Conservation (phyloP, 2,797 vertebrate genomes). For the Tapirus indicus region DNA sequence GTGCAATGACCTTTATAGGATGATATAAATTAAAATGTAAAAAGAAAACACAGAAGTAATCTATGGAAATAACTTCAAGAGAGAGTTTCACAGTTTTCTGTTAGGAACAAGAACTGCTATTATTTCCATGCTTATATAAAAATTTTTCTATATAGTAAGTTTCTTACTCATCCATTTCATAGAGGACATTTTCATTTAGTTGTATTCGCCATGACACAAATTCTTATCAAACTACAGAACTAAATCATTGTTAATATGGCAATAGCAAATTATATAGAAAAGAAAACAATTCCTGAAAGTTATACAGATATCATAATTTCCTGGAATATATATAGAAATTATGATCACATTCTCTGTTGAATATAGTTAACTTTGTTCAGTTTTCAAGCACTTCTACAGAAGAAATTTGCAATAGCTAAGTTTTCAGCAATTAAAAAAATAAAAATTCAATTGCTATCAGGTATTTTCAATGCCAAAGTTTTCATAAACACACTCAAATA, state of each 20-base stretch:
- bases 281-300: not conserved
- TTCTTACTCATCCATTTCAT: not conserved
- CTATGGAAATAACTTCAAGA: not conserved
- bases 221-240: not conserved
- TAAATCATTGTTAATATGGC: not conserved
- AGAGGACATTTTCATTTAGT: not conserved
- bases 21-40: not conserved
- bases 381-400: not conserved
- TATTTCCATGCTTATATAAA: not conserved
- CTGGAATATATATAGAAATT: not conserved
- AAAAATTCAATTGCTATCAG: not conserved
- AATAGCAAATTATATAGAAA: not conserved
- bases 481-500: conserved; percentile 21
- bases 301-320: not conserved
- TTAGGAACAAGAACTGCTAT: not conserved
- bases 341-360: not conserved
- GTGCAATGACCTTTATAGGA: not conserved
- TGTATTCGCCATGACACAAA: not conserved
- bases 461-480: not conserved
- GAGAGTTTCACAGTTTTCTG: not conserved
- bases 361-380: not conserved
- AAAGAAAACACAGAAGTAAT: not conserved
- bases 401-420: not conserved
- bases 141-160: not conserved
- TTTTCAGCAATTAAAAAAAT: not conserved